phyloP scores from a whole-genome alignment of 2,888 invertebrate genomes.

The Isotomurus palustris region DNA sequence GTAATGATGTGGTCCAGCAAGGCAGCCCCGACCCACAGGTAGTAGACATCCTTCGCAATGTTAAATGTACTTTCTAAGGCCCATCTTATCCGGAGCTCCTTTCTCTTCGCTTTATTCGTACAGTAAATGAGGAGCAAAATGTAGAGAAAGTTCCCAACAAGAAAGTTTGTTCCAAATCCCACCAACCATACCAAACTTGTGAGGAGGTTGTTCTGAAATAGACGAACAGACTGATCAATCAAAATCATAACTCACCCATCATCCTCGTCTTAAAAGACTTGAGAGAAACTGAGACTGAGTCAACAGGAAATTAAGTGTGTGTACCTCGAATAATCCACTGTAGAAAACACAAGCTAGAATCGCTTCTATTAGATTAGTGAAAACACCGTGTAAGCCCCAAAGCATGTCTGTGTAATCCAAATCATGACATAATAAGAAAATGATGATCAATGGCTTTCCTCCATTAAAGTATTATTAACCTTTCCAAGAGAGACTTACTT shows the following conservation, averaged over 20 bases:
- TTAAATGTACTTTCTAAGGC: conserved; percentile 36
- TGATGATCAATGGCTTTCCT: too few relatives aligned
- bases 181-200: conserved; percentile 32
- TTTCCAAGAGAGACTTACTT: conserved; percentile 15
- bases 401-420: conserved; percentile 24
- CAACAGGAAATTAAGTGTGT: too few relatives aligned
- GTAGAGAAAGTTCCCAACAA: conserved; percentile 34
- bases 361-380: conserved; percentile 32
- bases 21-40: conserved; percentile 37
- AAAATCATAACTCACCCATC: not conserved
- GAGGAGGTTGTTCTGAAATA: conserved; percentile 32
- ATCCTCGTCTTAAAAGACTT: not conserved
- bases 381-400: conserved; percentile 33
- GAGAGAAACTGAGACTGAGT: not conserved
- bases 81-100: conserved; percentile 34
- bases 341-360: conserved; percentile 33
- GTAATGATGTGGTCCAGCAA: conserved; percentile 31
- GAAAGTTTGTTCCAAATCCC: conserved; percentile 36
- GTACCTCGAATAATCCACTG: conserved; percentile 35
- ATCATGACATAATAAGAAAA: not conserved
- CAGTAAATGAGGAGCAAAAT: conserved; percentile 35
- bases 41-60: conserved; percentile 33
- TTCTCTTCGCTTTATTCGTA: conserved; percentile 32
- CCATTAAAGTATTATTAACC: not conserved
- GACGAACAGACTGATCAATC: conserved; percentile 15